Conservation (phyloP, 2,113 vertebrate species). For the Tachysurus fulvidraco region DNA sequence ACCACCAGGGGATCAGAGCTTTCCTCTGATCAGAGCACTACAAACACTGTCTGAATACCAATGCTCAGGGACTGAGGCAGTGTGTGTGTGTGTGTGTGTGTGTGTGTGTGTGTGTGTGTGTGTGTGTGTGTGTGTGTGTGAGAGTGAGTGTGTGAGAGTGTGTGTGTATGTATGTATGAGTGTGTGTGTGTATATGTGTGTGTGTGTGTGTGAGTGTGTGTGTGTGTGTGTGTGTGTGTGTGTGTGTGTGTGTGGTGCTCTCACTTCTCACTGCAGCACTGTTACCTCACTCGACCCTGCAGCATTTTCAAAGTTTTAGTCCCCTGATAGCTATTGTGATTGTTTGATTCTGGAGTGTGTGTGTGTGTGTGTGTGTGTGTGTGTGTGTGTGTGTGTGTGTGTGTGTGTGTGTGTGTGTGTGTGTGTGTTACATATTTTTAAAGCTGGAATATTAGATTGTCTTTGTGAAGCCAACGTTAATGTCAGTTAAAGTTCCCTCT, state of each 20-base stretch:
- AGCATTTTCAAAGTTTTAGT: conserved; percentile 26
- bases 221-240: conserved; percentile 16
- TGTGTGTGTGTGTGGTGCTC: background rate
- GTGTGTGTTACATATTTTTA: conserved; percentile 6
- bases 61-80: background rate
- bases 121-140: conserved; percentile 13
- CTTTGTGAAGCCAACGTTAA: background rate
- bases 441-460: conserved; percentile 5
- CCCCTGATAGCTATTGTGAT: conserved; percentile 13
- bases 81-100: conserved; percentile 18
- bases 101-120: conserved; percentile 16
- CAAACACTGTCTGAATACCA: conserved; percentile 31
- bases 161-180: conserved; percentile 7
- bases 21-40: conserved; percentile 2
- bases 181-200: conserved; percentile 22
- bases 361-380: conserved; percentile 11
- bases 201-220: conserved; percentile 15
- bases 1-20: background rate
- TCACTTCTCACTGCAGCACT: background rate
- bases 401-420: background rate
- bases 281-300: conserved; percentile 23
- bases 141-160: conserved; percentile 18
- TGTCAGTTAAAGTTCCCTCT: background rate
- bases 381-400: background rate
- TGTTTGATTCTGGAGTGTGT: conserved; percentile 4